Evolutionary conservation across 2,888 invertebrate species (phyloP), one percentile per base, ranked within the genome.

Genomic region (Urechis unicinctus): DNA sequence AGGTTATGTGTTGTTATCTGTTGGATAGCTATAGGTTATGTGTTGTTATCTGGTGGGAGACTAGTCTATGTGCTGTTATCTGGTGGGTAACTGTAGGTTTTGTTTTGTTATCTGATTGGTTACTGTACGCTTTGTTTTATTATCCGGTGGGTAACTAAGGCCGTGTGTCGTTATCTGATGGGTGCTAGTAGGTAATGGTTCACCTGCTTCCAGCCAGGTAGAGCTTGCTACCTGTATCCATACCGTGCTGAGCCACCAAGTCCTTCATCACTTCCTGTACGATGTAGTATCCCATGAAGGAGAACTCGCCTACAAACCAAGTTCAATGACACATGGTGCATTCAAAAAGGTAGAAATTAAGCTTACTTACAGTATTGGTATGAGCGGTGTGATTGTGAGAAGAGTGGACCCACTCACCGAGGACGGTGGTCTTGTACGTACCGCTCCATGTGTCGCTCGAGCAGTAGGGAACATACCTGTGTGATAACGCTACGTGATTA

Each of bases 381-480:
- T n/a, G n/a, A n/a, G n/a, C n/a, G n/a, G n/a, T n/a, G n/a, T n/a
- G n/a, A n/a, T n/a, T n/a, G n/a, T n/a, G n/a, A n/a, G n/a, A n/a
- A n/a, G n/a, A n/a, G n/a, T n/a, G 22, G 25, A 45, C 2, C 22
- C 13, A 42, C 55, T 51, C 59, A 74, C 74, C 68, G 61, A 82
- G 82, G 2, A 80, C 73, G 49, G 80, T 79, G 1, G 82, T 80
- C 36, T 80, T 67, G 59, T 85, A 83, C 5, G 89, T 86, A 1
- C 94, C 94, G 61, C 89, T 90, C 94, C 94, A 94, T 65, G 90
- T 88, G 72, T 95, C 94, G 73, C 93, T 93, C 62, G 91, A 90
- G 80, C 94, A 95, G 77, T 94, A 94, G 0, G 93, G 93, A 41
- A 94, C 83, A 65, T 89, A 85, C 57, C 84, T 84, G 70, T 30